A percentile compares a stretch with the other conserved stretches of the same genome.
These are phyloP conservation scores for Rhinolophus sinicus DNA, from an alignment of 2,113 vertebrate genomes.

Conservation along the genomic window DNA sequence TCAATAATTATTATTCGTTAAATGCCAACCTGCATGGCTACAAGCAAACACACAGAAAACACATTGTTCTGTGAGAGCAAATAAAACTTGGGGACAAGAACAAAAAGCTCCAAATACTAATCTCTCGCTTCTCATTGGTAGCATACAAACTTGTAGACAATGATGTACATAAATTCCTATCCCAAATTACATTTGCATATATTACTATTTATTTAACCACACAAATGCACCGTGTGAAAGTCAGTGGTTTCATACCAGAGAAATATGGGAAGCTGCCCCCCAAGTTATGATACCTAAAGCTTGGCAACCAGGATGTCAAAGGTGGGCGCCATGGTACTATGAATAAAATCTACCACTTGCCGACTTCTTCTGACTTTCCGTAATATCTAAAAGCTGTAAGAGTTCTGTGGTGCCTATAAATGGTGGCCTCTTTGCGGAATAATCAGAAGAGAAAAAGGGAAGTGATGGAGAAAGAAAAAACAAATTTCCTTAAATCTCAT, in stretches of 20 bases:
- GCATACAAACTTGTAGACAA: neutral
- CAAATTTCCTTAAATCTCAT: neutral
- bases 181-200: neutral
- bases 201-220: neutral
- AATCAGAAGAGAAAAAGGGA: neutral
- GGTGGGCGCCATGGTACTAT: neutral
- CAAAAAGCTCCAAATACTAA: neutral
- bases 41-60: slow-evolving; percentile 58
- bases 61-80: slow-evolving; percentile 13
- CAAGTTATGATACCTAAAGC: neutral
- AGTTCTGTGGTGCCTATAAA: neutral
- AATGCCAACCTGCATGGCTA: slow-evolving; percentile 7
- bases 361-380: neutral
- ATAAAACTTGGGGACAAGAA: slow-evolving; percentile 40
- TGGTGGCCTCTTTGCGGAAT: neutral
- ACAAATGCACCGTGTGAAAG: neutral
- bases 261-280: neutral
- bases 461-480: slow-evolving; percentile 9
- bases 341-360: neutral
- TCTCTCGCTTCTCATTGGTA: neutral
- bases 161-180: neutral
- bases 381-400: neutral
- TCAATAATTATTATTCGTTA: slow-evolving; percentile 28
- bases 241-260: slow-evolving; percentile 17
- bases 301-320: neutral